Evolutionary conservation across 2,888 invertebrate species (phyloP), one percentile per base, ranked within the genome.

Genomic region (Campoplex capitator): DNA sequence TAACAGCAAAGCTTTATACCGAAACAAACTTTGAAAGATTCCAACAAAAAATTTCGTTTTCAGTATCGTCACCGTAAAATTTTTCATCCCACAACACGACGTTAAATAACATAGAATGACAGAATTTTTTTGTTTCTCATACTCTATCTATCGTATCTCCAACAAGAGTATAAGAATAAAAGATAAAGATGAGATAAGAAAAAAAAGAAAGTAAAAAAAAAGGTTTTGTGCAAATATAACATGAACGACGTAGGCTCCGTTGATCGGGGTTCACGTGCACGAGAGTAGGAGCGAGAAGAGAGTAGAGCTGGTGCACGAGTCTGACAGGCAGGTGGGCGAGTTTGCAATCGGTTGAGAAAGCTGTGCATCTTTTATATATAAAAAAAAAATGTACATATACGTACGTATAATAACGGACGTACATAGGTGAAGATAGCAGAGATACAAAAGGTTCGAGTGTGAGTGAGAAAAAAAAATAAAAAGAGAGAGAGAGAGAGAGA

Each of bases 301-400:
- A 4, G 38, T 11, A 13, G 42, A 28, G 35, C 58, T 16, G 62
- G 42, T 65, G 76, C 62, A 76, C 45, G 68, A 68, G 56, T 35
- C 75, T 82, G 67, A 67, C 75, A 74, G 73, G 42, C 51, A 62
- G 75, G 75, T 65, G 23, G 62, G 81, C 54, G 74, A 74, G 65
- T 81, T 67, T 65, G 32, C 76, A 75, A 83, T 76, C 70, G 56
- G 65, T 76, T 42, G 62, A 62, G 56, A 28, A 28, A n/a, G 45
- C n/a, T 48, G 32, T 62, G 23, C 28, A 62, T 62, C 62, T 62
- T 51, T 42, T 42, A 23, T 62, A 11, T 16, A 75, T 74, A 58
- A 11, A 74, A 56, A 74, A 56, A 23, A 23, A 23, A 23, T 23
- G 23, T 73, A 65, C 13, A 68, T 42, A n/a, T 51, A 32, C 48